phyloP scores from a whole-genome alignment of 2,113 vertebrate species.

The Anolis carolinensis region DNA sequence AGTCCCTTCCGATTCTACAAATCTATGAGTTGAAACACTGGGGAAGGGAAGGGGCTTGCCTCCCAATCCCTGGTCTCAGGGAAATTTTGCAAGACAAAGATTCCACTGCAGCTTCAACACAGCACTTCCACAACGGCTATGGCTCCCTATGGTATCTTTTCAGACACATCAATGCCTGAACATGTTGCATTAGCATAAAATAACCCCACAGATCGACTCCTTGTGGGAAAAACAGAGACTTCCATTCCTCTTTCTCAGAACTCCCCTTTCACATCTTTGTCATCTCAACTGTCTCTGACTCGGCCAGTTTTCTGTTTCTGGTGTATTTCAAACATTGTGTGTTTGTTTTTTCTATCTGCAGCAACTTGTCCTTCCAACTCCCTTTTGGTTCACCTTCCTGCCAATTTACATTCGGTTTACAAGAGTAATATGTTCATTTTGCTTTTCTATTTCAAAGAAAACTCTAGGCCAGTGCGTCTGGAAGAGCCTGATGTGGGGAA shows the following conservation, averaged over 20 bases:
- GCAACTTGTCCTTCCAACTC: background rate
- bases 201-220: no score
- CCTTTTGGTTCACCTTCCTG: background rate
- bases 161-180: background rate
- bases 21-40: no score
- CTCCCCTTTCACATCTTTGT: background rate
- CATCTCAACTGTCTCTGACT: background rate
- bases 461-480: background rate
- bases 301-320: background rate
- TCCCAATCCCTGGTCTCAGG: background rate
- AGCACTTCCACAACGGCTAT: no score
- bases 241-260: background rate
- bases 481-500: no score
- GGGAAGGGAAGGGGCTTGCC: background rate
- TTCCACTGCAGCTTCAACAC: background rate
- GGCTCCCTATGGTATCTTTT: background rate
- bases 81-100: background rate
- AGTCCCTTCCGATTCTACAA: no score
- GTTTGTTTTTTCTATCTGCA: background rate
- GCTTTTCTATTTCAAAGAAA: background rate
- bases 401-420: background rate
- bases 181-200: no score
- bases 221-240: background rate
- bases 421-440: background rate
- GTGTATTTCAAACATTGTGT: background rate